Evolutionary conservation across 2,888 invertebrate species (phyloP).

Genomic region (Drosophila incognita): DNA sequence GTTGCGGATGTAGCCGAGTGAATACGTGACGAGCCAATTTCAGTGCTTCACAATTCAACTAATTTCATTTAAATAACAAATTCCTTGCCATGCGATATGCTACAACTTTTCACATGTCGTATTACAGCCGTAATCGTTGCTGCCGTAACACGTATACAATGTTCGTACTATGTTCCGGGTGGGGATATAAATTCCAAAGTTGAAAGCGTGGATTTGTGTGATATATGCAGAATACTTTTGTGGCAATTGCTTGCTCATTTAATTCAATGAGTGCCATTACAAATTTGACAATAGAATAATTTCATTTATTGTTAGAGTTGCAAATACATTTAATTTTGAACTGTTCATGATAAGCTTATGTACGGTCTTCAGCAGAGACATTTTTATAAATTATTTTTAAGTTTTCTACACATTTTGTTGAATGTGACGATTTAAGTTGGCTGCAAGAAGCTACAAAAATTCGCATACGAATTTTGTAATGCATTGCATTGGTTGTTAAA

Average conservation of each 20-base stretch:
- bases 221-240: neutral
- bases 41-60: constrained; percentile 51
- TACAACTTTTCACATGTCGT: constrained; percentile 30
- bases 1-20: constrained; percentile 49
- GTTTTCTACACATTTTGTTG: neutral
- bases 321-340: neutral
- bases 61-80: constrained; percentile 70
- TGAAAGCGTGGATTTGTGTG: neutral
- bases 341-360: too few relatives aligned
- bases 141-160: constrained; percentile 2
- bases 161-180: neutral
- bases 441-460: neutral
- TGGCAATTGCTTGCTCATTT: neutral
- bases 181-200: constrained; percentile 4
- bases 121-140: constrained; percentile 9
- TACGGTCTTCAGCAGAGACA: neutral
- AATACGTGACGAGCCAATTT: constrained; percentile 62
- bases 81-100: constrained; percentile 40
- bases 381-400: neutral
- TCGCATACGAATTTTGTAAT: neutral
- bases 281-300: neutral
- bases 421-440: neutral
- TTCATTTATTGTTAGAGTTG: neutral
- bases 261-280: neutral
- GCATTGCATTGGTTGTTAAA: neutral